phyloP scores from a whole-genome alignment of 2,113 vertebrate species.

The Peromyscus maniculatus region DNA sequence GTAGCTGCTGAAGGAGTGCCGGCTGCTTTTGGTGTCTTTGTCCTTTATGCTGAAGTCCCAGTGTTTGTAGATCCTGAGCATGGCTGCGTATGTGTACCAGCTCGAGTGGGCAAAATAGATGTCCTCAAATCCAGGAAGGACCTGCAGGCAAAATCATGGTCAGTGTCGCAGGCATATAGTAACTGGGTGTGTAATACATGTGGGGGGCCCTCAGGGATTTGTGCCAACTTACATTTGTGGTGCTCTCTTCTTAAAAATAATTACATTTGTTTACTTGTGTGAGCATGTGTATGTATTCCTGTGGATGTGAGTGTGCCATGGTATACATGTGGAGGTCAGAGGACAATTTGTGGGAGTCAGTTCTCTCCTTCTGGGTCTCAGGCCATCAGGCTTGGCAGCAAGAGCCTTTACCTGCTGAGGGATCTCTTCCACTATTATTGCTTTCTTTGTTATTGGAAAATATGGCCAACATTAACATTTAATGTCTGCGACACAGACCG shows the following conservation, averaged over 20 bases:
- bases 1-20: constrained; percentile 96
- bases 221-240: neutral
- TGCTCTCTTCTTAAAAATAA: neutral
- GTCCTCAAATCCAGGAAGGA: constrained; percentile 96
- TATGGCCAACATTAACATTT: neutral
- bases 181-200: neutral
- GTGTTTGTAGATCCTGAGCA: constrained; percentile 95
- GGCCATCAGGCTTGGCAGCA: neutral
- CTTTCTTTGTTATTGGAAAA: neutral
- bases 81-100: constrained; percentile 96
- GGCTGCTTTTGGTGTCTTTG: constrained; percentile 88
- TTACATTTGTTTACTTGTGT: neutral
- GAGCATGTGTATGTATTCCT: neutral
- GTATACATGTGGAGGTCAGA: neutral
- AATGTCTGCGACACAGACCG: neutral
- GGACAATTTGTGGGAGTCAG: neutral
- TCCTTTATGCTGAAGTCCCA: constrained; percentile 93
- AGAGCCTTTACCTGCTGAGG: neutral
- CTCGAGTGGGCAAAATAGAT: constrained; percentile 95
- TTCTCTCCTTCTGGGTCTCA: neutral
- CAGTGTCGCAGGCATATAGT: neutral
- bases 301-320: neutral
- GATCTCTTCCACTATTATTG: too few species aligned
- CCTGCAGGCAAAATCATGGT: constrained; percentile 84
- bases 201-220: neutral